A percentile compares a stretch with the other conserved stretches of the same genome.
phyloP scores from a whole-genome alignment of 2,888 invertebrate species.

The Acanthosepion pharaonis region DNA sequence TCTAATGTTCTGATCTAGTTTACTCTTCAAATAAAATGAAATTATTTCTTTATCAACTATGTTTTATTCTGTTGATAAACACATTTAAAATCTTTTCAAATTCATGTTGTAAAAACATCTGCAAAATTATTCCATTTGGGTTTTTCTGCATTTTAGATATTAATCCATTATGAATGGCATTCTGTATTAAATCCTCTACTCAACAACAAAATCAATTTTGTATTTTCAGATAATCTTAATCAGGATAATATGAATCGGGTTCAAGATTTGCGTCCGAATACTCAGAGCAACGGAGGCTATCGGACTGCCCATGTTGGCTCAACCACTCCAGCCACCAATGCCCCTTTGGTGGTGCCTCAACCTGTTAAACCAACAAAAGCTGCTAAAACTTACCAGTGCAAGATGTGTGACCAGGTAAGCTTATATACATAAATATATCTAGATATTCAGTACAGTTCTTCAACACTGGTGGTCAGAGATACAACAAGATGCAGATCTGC shows the following conservation, averaged over 20 bases:
- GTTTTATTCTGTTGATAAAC: not conserved
- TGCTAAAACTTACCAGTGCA: constrained; percentile 69
- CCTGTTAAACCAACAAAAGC: constrained; percentile 67
- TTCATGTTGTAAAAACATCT: too few species aligned
- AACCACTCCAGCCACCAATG: constrained; percentile 65
- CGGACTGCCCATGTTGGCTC: constrained; percentile 60
- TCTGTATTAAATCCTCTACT: not conserved
- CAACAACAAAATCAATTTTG: constrained; percentile 2
- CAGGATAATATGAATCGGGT: constrained; percentile 48
- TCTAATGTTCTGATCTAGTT: not conserved
- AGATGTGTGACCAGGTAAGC: constrained; percentile 71
- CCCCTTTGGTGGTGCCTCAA: constrained; percentile 69
- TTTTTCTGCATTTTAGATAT: too few species aligned
- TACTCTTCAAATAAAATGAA: not conserved
- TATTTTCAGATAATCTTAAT: constrained; percentile 44
- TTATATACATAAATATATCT: constrained; percentile 11
- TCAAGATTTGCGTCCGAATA: constrained; percentile 46
- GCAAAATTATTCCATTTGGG: too few species aligned
- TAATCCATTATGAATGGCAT: not conserved
- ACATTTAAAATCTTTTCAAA: too few species aligned
- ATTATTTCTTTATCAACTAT: not conserved
- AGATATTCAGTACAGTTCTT: not conserved
- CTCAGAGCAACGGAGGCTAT: constrained; percentile 47
- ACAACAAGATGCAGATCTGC: not conserved
- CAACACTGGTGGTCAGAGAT: not conserved